Percentiles rank a stretch among this genome's conserved stretches.
Evolutionary conservation across 2,888 invertebrate genomes (phyloP).

Genomic region (Ennomos erosarius): DNA sequence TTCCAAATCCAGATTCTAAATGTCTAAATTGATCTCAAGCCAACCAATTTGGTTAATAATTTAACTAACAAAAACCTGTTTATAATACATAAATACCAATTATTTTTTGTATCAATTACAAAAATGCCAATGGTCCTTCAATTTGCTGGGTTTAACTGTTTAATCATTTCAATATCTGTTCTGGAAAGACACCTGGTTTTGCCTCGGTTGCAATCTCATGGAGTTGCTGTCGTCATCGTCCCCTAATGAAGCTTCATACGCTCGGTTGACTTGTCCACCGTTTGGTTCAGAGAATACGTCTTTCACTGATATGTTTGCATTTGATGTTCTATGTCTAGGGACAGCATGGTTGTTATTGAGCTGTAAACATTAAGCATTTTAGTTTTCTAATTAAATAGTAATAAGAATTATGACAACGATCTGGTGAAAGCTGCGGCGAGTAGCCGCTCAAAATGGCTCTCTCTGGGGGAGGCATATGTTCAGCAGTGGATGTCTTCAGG

Average conservation of each 20-base stretch:
- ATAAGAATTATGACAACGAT: too few species aligned
- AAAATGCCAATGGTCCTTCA: slow-evolving; percentile 12
- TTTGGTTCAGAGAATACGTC: slow-evolving; percentile 91
- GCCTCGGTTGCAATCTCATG: slow-evolving; percentile 89
- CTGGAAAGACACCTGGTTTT: slow-evolving; percentile 87
- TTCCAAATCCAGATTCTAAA: background rate
- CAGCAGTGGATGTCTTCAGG: too few species aligned
- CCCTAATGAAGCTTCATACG: slow-evolving; percentile 88
- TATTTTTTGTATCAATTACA: background rate
- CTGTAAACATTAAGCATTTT: slow-evolving; percentile 54
- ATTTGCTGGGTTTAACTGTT: slow-evolving; percentile 26
- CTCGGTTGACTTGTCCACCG: slow-evolving; percentile 91
- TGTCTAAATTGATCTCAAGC: background rate
- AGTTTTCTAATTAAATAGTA: too few species aligned
- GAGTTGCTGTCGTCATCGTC: slow-evolving; percentile 90
- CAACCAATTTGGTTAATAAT: too few species aligned
- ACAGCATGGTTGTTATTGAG: slow-evolving; percentile 86
- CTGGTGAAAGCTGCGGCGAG: too few species aligned
- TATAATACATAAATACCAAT: too few species aligned
- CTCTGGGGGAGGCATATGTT: too few species aligned
- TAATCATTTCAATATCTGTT: slow-evolving; percentile 63
- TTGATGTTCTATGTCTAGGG: slow-evolving; percentile 90
- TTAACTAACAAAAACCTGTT: too few species aligned
- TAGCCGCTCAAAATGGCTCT: too few species aligned
- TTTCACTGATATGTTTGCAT: slow-evolving; percentile 91